phyloP scores from a whole-genome alignment of 2,888 invertebrate genomes.

The Steromphala cineraria region DNA sequence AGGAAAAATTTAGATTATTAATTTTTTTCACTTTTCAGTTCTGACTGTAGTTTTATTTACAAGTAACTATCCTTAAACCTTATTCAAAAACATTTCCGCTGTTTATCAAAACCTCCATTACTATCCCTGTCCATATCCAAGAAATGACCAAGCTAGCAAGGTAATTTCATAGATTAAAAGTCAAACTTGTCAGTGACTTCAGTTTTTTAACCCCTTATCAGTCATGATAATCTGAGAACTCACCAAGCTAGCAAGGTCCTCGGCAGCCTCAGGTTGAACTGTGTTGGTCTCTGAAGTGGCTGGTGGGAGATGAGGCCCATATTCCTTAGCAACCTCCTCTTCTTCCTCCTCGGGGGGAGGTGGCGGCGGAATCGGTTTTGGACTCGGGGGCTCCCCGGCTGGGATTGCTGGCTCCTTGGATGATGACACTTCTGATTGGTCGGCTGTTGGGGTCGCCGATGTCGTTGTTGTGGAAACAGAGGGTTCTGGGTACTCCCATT shows the following conservation, averaged over 20 bases:
- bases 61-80: no score
- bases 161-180: no score
- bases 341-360: not conserved
- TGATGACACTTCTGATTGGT: conserved; percentile 9
- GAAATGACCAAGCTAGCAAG: no score
- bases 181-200: no score
- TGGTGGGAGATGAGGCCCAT: not conserved
- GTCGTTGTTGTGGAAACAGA: conserved; percentile 47
- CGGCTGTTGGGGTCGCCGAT: conserved; percentile 48
- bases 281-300: not conserved
- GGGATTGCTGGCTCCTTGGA: conserved; percentile 2
- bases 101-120: no score
- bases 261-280: not conserved
- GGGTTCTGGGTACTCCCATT: conserved; percentile 79
- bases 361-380: not conserved
- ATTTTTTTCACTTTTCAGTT: no score
- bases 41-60: no score
- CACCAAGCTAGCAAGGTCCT: not conserved
- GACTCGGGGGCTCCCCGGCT: not conserved
- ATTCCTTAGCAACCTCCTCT: conserved; percentile 20
- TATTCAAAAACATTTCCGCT: no score
- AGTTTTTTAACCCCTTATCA: no score
- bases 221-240: not conserved
- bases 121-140: no score
- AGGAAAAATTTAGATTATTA: no score